Evolutionary conservation across 2,888 invertebrate species (phyloP), one percentile per base, ranked within the genome.

Genomic region (Sabatieria punctata): DNA sequence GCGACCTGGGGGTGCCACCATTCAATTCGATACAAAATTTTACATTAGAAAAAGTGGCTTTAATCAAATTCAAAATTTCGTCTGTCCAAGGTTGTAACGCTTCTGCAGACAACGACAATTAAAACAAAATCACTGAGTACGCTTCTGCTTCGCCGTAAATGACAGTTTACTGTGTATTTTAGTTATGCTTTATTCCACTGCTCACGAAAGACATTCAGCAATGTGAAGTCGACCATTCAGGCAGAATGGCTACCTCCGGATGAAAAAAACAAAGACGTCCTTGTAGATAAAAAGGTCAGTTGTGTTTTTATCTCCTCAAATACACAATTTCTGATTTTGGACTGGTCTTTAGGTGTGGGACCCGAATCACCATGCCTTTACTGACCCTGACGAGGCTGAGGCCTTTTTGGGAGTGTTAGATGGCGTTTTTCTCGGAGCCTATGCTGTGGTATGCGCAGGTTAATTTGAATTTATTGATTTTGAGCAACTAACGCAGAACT

Each of bases 161-260:
- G n/a, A n/a, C n/a, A n/a, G n/a, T n/a, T n/a, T n/a, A n/a, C n/a
- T n/a, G n/a, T n/a, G n/a, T n/a, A n/a, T n/a, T n/a, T n/a, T n/a
- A 67, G 68, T 49, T 69, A 67, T 57, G 64, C 66, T 4, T 57
- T 66, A 46, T 63, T 68, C 44, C 69, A 69, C 57, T 67, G 68
- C 11, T 60, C 64, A 25, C 59, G 69, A 41, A 69, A 69, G 49
- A 65, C 67, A 15, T 61, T 69, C 45, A 68, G 68, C 44, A 68
- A 68, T 55, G 68, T 68, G 2, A 69, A 69, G 51, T 57, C 63
- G 13, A 65, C 66, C 1, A 58, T 68, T 18, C 60, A 61, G 1
- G 54, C 58, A 24, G 61, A 60, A 36, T 69, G 69, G 69, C 61
- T 60, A 42, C 56, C 58, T 18, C 52, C 57, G 38, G 61, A 61